These are phyloP conservation scores for Dasyurus viverrinus DNA, from an alignment of 2,113 vertebrate genomes.

Conservation along the genomic window DNA sequence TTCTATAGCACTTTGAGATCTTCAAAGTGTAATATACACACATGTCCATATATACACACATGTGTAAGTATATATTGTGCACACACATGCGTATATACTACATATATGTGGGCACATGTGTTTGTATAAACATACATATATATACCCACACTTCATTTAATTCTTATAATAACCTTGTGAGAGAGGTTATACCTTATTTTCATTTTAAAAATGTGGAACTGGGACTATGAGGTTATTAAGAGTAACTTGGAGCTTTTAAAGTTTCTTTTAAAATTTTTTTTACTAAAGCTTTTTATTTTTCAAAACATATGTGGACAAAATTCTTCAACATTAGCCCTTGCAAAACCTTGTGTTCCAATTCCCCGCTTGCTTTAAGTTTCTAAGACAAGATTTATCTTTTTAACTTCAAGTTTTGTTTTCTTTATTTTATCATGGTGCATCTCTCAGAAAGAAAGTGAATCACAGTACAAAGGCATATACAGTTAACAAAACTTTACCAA, in stretches of 20 bases:
- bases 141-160: neutral
- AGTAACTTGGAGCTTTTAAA: neutral
- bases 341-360: no score
- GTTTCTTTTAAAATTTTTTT: neutral
- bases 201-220: neutral
- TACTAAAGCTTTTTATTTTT: no score
- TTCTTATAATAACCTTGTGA: neutral
- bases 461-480: neutral
- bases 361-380: neutral
- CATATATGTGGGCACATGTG: no score
- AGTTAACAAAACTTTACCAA: neutral
- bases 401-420: neutral
- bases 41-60: no score
- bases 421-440: neutral
- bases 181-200: neutral
- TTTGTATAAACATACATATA: no score
- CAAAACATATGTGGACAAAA: no score
- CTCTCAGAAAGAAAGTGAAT: neutral
- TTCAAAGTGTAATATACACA: no score
- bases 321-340: no score
- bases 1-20: neutral
- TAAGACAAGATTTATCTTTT: neutral
- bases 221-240: neutral
- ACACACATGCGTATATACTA: no score
- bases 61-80: no score